Conservation (phyloP, 2,113 vertebrate species). For the Marmota flaviventris region DNA sequence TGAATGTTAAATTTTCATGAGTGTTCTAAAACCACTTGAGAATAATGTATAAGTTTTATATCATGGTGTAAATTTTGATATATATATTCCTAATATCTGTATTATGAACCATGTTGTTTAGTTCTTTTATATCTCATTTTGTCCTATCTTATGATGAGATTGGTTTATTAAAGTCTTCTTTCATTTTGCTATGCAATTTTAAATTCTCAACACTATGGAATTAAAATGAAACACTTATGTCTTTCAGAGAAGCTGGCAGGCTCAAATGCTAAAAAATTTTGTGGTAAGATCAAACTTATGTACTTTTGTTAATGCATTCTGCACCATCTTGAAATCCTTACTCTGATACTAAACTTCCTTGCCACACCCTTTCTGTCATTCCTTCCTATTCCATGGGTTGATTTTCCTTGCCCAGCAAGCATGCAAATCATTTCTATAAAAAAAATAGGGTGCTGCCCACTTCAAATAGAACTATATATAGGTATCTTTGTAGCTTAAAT, state of each 20-base stretch:
- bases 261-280: neutral
- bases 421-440: neutral
- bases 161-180: neutral
- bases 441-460: neutral
- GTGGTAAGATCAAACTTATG: neutral
- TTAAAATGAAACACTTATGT: neutral
- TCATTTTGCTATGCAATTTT: neutral
- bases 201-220: neutral
- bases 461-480: neutral
- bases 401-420: neutral
- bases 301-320: constrained; percentile 1
- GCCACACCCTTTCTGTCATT: neutral
- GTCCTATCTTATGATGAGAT: neutral
- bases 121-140: neutral
- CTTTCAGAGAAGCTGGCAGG: neutral
- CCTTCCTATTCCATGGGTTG: neutral
- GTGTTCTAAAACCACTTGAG: neutral
- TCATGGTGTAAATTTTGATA: neutral
- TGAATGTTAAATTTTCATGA: neutral
- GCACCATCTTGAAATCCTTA: neutral
- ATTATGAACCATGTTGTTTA: neutral
- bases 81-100: neutral
- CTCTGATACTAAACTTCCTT: neutral
- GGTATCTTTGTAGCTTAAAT: neutral
- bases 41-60: neutral